Conservation (phyloP, 2,113 vertebrate species). For the Sinocyclocheilus rhinocerous region DNA sequence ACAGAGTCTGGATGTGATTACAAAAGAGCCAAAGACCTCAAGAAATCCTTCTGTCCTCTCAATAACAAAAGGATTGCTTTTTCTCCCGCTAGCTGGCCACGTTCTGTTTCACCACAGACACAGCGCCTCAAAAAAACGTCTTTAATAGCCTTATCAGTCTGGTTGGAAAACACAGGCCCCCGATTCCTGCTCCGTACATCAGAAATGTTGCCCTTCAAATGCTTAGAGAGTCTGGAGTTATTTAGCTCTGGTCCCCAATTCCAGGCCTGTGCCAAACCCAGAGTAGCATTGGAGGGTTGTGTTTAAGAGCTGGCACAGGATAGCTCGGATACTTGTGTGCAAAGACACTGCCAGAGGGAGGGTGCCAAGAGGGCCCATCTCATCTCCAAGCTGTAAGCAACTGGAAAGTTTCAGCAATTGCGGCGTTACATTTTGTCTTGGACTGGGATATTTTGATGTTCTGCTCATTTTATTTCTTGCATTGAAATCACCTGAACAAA, state of each 20-base stretch:
- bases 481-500: constrained; percentile 2
- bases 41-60: constrained; percentile 57
- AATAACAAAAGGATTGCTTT: constrained; percentile 53
- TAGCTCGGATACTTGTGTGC: constrained; percentile 62
- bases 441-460: constrained; percentile 7
- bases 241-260: constrained; percentile 67
- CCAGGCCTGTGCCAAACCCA: constrained; percentile 62
- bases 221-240: constrained; percentile 67
- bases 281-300: constrained; percentile 60
- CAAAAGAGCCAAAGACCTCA: constrained; percentile 44
- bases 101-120: constrained; percentile 49
- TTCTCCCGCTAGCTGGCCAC: constrained; percentile 49
- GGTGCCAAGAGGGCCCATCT: constrained; percentile 59
- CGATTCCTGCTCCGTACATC: constrained; percentile 60
- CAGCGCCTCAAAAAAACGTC: constrained; percentile 45
- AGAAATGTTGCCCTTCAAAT: constrained; percentile 69
- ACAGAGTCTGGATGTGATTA: constrained; percentile 58
- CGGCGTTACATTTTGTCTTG: constrained; percentile 40
- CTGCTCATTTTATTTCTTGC: constrained; percentile 14
- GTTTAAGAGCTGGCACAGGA: constrained; percentile 64
- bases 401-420: constrained; percentile 52
- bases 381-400: constrained; percentile 50
- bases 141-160: constrained; percentile 66
- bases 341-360: constrained; percentile 58
- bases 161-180: constrained; percentile 57